phyloP scores from a whole-genome alignment of 2,113 vertebrate species.

The Petaurus breviceps region DNA sequence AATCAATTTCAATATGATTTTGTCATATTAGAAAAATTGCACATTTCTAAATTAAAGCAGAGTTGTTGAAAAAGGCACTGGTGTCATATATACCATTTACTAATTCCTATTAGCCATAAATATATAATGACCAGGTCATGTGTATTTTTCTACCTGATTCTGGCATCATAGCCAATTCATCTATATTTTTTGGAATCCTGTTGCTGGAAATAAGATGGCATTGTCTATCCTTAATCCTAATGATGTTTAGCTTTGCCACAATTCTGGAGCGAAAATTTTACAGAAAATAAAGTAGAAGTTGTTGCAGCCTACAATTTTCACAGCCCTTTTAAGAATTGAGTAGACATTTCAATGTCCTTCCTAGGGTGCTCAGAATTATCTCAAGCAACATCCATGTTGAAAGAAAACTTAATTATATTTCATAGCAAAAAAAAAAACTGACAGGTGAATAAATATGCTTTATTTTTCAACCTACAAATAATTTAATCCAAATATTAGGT shows the following conservation, averaged over 20 bases:
- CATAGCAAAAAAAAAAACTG: neutral
- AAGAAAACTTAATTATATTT: constrained; percentile 27
- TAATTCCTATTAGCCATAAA: constrained; percentile 68
- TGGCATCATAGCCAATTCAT: constrained; percentile 56
- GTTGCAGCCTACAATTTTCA: constrained; percentile 45
- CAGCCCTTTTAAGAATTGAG: constrained; percentile 27
- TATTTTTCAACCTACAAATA: constrained; percentile 37
- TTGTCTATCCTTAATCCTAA: constrained; percentile 57
- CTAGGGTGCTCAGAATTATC: neutral
- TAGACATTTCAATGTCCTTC: constrained; percentile 46
- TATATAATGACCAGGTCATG: constrained; percentile 67
- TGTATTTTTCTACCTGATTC: constrained; percentile 66
- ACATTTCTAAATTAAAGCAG: constrained; percentile 56
- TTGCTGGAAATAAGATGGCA: constrained; percentile 43
- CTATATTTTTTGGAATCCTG: constrained; percentile 57
- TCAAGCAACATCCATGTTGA: constrained; percentile 29
- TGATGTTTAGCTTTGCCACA: constrained; percentile 52
- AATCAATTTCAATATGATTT: constrained; percentile 21
- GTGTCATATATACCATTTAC: constrained; percentile 64
- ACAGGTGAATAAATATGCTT: constrained; percentile 25
- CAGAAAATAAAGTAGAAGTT: constrained; percentile 43
- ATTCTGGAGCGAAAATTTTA: constrained; percentile 52
- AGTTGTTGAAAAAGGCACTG: constrained; percentile 51
- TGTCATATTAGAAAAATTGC: constrained; percentile 51
- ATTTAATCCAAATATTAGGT: constrained; percentile 38